Conservation (phyloP, 2,113 vertebrate species). For the Orientallactaga bullata region DNA sequence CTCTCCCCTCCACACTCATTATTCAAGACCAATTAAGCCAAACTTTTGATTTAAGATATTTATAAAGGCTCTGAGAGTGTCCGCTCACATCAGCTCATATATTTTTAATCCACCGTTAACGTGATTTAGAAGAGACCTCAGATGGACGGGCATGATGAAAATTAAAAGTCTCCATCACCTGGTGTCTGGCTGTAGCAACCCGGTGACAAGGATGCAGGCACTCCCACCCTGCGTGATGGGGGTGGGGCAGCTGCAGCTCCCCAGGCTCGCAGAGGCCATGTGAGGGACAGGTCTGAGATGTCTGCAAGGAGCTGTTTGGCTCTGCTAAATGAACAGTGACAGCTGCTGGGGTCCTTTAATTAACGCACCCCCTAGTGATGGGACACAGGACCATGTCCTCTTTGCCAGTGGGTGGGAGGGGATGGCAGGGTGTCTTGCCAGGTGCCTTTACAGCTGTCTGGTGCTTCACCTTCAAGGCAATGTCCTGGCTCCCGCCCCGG, state of each 20-base stretch:
- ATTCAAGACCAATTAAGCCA: not conserved
- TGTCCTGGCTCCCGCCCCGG: slow-evolving; percentile 54
- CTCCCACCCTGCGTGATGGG: not conserved
- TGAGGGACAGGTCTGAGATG: not conserved
- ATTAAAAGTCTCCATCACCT: slow-evolving; percentile 66
- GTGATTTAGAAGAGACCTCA: slow-evolving; percentile 53
- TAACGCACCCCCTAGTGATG: not conserved
- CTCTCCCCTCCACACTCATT: no score
- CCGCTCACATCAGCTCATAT: slow-evolving; percentile 56
- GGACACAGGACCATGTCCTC: not conserved
- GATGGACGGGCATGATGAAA: not conserved
- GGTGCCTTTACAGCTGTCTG: not conserved
- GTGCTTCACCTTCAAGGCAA: not conserved
- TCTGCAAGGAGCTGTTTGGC: not conserved
- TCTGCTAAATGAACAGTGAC: not conserved
- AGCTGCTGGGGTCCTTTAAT: slow-evolving; percentile 42
- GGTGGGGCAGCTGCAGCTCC: not conserved
- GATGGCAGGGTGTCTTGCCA: not conserved
- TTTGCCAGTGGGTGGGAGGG: not conserved
- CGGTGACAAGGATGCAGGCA: not conserved
- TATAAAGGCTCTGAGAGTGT: slow-evolving; percentile 46
- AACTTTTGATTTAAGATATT: slow-evolving; percentile 67
- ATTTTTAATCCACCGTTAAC: slow-evolving; percentile 72
- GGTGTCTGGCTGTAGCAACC: not conserved
- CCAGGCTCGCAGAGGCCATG: not conserved